Base-by-base conservation (phyloP, 2,797 vertebrate genomes). In the Microhierax caerulescens region DNA sequence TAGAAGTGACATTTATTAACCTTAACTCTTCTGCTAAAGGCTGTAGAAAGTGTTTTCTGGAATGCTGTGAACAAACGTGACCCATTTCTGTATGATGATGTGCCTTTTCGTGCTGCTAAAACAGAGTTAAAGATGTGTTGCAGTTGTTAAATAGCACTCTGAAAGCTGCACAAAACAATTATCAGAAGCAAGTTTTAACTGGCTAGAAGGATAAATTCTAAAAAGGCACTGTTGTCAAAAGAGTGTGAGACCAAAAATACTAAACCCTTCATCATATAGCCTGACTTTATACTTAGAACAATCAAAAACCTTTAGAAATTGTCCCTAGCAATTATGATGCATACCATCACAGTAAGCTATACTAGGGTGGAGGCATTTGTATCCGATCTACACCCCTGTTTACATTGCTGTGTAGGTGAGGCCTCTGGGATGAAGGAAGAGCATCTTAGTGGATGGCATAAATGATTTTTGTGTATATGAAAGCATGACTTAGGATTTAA, bases 361-460 rank as follows among this genome's bases (percentile, higher is more conserved):
- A 25, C 56, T 22, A 53, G 86, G 90, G 88, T 0, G 84, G 95
- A 80, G 96, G 53, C 16, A 0, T 50, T 47, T 45, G 30, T 6
- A n/a, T 67, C 81, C 45, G 10, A 86, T 92, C 83, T 88, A 78
- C 94, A 73, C 87, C 95, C 94, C 83, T 96, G 90, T 97, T 96
- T 95, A 96, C 48, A 2, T 2, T 21, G 45, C 17, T 23, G 53
- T 7, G 7, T 36, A 21, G 61, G 56, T 54, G 50, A 60, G 80
- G 85, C 69, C 51, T 85, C 53, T 70, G 32, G 12, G 17, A 13
- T 59, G 53, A 63, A 80, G 80, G n/a, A 93, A 64, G 57, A 43
- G 32, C 56, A 53, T 61, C 61, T 34, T 7, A 11, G 41, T 85
- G 68, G 64, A 51, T 81, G 83, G 56, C 4, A 1, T 24, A 78